Evolutionary conservation across 2,113 vertebrate species (phyloP).

Genomic region (Xerus inauris): DNA sequence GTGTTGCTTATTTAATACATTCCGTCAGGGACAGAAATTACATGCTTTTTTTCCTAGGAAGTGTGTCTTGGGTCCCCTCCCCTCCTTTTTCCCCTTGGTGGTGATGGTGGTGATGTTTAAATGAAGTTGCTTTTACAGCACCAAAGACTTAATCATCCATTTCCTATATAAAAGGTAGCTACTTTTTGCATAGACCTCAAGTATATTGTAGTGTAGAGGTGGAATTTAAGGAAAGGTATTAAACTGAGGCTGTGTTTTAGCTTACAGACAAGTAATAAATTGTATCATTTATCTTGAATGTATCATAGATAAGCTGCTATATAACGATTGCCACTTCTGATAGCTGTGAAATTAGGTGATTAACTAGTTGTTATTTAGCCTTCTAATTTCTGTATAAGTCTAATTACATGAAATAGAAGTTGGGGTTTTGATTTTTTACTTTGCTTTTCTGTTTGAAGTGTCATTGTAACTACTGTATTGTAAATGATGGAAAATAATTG

Average conservation of each 20-base stretch:
- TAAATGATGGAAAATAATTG: conserved; percentile 97
- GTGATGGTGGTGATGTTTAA: conserved; percentile 87
- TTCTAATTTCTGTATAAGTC: conserved; percentile 98
- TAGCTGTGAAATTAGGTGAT: conserved; percentile 99
- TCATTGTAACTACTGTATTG: conserved; percentile 99
- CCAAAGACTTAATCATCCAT: conserved; percentile 99
- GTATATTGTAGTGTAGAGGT: conserved; percentile 96
- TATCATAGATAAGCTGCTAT: conserved; percentile 99
- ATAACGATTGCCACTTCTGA: conserved; percentile 99
- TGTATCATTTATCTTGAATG: conserved; percentile 99
- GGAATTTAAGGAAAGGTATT: conserved; percentile 93
- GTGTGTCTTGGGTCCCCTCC: conserved; percentile 86
- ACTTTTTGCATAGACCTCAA: conserved; percentile 98
- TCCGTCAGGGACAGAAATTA: conserved; percentile 98
- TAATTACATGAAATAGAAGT: conserved; percentile 98
- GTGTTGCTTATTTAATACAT: conserved; percentile 99
- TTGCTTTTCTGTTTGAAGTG: conserved; percentile 98
- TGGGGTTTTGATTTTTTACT: conserved; percentile 91
- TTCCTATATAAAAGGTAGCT: conserved; percentile 98
- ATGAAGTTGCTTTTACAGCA: conserved; percentile 99
- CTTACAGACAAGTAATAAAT: conserved; percentile 99
- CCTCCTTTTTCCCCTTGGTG: not conserved
- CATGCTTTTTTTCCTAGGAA: conserved; percentile 89
- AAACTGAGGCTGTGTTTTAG: conserved; percentile 96
- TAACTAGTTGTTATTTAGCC: conserved; percentile 96